Percentiles rank a stretch among this genome's conserved stretches.
phyloP scores from a whole-genome alignment of 2,888 invertebrate genomes.

The Conus canariensis region DNA sequence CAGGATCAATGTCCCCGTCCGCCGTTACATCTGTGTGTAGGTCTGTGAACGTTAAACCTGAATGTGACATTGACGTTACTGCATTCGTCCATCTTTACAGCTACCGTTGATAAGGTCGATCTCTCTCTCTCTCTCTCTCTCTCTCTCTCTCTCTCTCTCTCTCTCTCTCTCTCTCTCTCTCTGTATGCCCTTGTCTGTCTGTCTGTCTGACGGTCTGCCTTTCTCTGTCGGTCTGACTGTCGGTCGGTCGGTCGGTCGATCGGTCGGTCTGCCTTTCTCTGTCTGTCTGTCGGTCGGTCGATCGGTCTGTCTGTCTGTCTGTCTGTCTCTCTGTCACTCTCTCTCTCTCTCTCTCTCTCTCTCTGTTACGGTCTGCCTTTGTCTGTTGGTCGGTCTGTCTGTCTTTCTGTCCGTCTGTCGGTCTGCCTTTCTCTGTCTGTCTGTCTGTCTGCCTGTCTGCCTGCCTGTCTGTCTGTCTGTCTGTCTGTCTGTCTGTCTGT shows the following conservation, averaged over 20 bases:
- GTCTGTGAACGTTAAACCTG: too few species aligned
- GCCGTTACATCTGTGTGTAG: too few species aligned
- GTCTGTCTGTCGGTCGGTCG: neutral
- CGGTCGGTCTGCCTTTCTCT: neutral
- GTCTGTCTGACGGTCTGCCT: too few species aligned
- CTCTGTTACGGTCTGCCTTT: neutral
- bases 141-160: too few species aligned
- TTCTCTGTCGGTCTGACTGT: too few species aligned
- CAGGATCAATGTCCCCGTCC: too few species aligned
- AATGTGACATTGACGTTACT: too few species aligned
- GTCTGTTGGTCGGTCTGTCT: neutral
- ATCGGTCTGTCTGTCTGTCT: neutral
- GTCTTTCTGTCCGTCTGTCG: neutral
- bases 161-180: too few species aligned
- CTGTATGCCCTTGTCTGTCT: too few species aligned
- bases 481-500: neutral
- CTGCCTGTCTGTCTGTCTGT: neutral
- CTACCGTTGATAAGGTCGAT: too few species aligned
- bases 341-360: neutral
- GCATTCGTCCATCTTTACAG: too few species aligned
- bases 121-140: too few species aligned
- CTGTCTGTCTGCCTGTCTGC: neutral
- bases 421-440: neutral
- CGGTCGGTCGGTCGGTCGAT: neutral
- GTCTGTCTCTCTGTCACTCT: neutral